Base-by-base conservation (phyloP, 2,888 invertebrate genomes). In the Lithophane leautieri region DNA sequence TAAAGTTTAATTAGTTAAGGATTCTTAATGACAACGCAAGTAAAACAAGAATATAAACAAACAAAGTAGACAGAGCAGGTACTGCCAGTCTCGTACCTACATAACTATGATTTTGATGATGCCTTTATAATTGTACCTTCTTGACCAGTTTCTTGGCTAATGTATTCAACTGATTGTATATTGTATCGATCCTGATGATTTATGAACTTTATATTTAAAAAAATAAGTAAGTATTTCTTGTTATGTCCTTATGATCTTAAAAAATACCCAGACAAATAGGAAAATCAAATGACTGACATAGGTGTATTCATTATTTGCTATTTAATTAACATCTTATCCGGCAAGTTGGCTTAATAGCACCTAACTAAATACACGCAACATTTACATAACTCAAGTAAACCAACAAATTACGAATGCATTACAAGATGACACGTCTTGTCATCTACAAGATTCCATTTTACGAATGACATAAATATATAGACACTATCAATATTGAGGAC, bases 251-350 rank as follows among this genome's bases (percentile, higher is more conserved):
- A 52, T 60, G n/a, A 62, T 44, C 66, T 61, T 63, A 62, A 50
- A 34, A 83, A 62, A 56, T 73, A 78, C 40, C 16, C 47, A 67
- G 25, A 71, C 50, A 25, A 71, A 34, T 22, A 60, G 54, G 76
- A 82, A 84, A 73, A 81, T 68, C 54, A 7, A 68, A 73, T 81
- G 85, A 73, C 72, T 84, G 73, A 73, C 34, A 61, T 50, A 50
- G 11, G 14, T 70, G 14, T 56, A 61, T 63, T 82, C 44, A 50
- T 78, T 81, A 83, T 83, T 83, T 83, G 40, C 58, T 56, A 19
- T 69, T 71, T 56, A 83, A 79, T 83, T 81, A 69, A 73, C 79
- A 81, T 83, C 84, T 60, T 62, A 42, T 22, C 63, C 78, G 70
- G 60, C 22, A 70, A 70, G 69, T 77, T 69, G n/a, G 52, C 63